These are phyloP conservation scores for Acanthurus leucopareius DNA, from an alignment of 2,797 vertebrate genomes.

Conservation along the genomic window DNA sequence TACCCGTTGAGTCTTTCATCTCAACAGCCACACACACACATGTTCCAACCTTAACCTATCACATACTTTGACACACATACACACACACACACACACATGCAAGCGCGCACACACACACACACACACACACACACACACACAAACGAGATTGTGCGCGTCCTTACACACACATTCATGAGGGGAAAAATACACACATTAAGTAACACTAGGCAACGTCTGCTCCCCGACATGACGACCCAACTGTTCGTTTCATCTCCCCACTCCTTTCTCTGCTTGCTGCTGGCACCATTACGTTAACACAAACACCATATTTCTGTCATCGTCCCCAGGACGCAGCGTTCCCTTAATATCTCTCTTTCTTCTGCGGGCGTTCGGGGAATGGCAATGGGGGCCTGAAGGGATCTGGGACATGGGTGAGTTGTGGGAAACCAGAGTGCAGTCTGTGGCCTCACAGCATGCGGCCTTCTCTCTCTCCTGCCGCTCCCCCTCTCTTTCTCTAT, in stretches of 20 bases:
- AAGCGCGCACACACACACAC: slow-evolving; percentile 34
- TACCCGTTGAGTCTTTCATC: slow-evolving; percentile 79
- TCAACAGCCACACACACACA: slow-evolving; percentile 49
- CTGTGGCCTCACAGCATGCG: slow-evolving; percentile 80
- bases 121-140: no score
- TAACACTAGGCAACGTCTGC: slow-evolving; percentile 47
- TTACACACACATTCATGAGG: slow-evolving; percentile 21
- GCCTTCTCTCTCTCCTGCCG: slow-evolving; percentile 58
- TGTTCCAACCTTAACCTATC: slow-evolving; percentile 61
- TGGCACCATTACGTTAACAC: slow-evolving; percentile 75
- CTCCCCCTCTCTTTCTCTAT: slow-evolving; percentile 61
- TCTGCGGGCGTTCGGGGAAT: slow-evolving; percentile 65
- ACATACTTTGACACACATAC: slow-evolving; percentile 40
- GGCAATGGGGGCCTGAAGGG: slow-evolving; percentile 65
- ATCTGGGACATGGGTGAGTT: slow-evolving; percentile 84
- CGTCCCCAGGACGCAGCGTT: slow-evolving; percentile 70
- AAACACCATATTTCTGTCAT: slow-evolving; percentile 84
- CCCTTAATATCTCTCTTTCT: slow-evolving; percentile 75
- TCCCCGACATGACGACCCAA: slow-evolving; percentile 63
- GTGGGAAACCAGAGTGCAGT: slow-evolving; percentile 84
- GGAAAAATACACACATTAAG: slow-evolving; percentile 35
- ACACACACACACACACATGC: no score
- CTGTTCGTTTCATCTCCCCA: slow-evolving; percentile 74
- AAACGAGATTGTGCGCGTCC: slow-evolving; percentile 36
- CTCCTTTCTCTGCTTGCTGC: slow-evolving; percentile 73